Evolutionary conservation across 2,888 invertebrate genomes (phyloP).

Genomic region (Lasioglossum oenotherae): DNA sequence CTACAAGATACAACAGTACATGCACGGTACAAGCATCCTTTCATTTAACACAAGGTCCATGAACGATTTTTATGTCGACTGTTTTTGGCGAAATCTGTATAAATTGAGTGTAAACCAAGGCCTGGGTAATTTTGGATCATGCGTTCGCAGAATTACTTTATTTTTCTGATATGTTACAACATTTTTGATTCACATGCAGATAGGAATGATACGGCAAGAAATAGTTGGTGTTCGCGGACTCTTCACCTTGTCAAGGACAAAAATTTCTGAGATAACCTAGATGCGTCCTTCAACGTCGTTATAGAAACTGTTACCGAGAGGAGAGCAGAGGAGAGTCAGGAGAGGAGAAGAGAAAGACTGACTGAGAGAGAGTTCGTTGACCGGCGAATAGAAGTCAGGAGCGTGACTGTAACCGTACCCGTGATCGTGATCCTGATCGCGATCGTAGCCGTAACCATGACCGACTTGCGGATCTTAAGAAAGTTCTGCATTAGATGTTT

Average conservation of each 20-base stretch:
- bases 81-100: neutral
- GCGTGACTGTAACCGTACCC: conserved; percentile 72
- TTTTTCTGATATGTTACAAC: neutral
- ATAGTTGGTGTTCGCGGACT: neutral
- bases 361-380: conserved; percentile 64
- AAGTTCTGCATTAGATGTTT: conserved; percentile 21
- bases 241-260: conserved; percentile 11
- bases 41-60: neutral
- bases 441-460: conserved; percentile 67
- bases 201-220: neutral
- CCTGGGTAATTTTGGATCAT: neutral
- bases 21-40: neutral
- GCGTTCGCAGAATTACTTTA: neutral
- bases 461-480: conserved; percentile 60
- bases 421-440: conserved; percentile 72
- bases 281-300: conserved; percentile 40
- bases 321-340: conserved; percentile 9
- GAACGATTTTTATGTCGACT: neutral
- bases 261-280: conserved; percentile 46
- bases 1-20: neutral
- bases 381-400: conserved; percentile 63
- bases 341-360: conserved; percentile 41
- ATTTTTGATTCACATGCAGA: neutral
- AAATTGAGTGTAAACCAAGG: neutral
- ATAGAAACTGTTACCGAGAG: conserved; percentile 45